These are phyloP conservation scores for Cisticola juncidis DNA, from an alignment of 2,113 vertebrate genomes.

Conservation along the genomic window DNA sequence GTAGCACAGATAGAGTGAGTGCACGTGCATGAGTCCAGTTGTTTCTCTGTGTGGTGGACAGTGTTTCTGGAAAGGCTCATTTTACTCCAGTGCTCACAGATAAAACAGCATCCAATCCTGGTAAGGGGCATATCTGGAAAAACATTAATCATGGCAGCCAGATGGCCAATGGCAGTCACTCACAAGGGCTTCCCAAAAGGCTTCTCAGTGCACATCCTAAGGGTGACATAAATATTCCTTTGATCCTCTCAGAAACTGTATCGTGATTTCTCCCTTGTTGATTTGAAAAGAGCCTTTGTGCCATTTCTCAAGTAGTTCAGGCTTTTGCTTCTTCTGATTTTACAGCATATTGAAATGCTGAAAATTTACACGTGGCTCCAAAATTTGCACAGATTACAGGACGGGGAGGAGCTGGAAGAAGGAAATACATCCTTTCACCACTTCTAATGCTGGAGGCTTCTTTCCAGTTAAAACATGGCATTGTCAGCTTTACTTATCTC, in stretches of 20 bases:
- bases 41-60: background rate
- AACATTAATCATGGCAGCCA: background rate
- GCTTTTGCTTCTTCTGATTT: background rate
- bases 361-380: background rate
- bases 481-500: conserved; percentile 7
- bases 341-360: background rate
- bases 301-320: background rate
- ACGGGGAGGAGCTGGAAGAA: background rate
- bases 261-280: background rate
- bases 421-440: background rate
- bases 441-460: background rate
- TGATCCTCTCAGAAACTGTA: background rate
- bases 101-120: background rate
- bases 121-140: background rate
- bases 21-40: background rate
- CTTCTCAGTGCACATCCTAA: background rate
- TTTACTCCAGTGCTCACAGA: background rate
- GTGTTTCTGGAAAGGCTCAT: background rate
- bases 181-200: background rate
- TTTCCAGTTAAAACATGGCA: conserved; percentile 16
- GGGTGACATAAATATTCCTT: background rate
- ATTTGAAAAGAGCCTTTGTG: background rate
- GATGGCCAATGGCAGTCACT: background rate
- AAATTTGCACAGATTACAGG: background rate
- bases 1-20: background rate